Evolutionary conservation across 2,797 vertebrate species (phyloP).

Genomic region (Halcyon smyrnensis): DNA sequence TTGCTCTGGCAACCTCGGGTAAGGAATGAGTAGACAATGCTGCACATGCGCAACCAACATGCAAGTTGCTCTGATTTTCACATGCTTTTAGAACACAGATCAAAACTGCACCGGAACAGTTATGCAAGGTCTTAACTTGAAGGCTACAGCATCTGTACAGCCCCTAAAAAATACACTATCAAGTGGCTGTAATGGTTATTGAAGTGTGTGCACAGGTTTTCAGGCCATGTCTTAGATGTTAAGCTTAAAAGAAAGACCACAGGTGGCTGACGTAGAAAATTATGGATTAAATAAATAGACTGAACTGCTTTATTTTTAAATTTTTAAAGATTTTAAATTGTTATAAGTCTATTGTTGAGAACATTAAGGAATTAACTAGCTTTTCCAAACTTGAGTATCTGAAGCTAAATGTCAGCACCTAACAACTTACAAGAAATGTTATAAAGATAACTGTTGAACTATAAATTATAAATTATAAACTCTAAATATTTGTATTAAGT

Average conservation of each 20-base stretch:
- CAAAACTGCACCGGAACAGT: not conserved
- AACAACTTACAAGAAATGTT: not conserved
- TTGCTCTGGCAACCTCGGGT: slow-evolving; percentile 23
- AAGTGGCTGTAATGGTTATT: not conserved
- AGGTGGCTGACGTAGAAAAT: not conserved
- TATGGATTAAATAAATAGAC: not conserved
- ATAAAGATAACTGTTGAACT: not conserved
- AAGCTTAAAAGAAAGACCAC: not conserved
- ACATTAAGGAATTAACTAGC: not conserved
- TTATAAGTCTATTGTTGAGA: not conserved
- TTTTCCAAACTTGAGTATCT: not conserved
- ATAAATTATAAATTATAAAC: not conserved
- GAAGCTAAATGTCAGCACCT: not conserved
- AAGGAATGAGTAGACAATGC: not conserved
- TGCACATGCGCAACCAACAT: not conserved
- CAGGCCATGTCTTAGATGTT: not conserved
- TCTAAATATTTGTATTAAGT: not conserved
- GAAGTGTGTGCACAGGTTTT: rapidly evolving
- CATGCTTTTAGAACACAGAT: not conserved
- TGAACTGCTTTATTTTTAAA: not conserved
- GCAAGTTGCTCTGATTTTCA: not conserved
- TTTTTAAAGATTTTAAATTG: not conserved
- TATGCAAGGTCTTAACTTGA: not conserved
- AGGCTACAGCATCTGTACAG: not conserved
- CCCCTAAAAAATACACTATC: not conserved